Evolutionary conservation across 1,140 invertebrate genomes (phyloP).

Genomic region (Drosophila murphyi): DNA sequence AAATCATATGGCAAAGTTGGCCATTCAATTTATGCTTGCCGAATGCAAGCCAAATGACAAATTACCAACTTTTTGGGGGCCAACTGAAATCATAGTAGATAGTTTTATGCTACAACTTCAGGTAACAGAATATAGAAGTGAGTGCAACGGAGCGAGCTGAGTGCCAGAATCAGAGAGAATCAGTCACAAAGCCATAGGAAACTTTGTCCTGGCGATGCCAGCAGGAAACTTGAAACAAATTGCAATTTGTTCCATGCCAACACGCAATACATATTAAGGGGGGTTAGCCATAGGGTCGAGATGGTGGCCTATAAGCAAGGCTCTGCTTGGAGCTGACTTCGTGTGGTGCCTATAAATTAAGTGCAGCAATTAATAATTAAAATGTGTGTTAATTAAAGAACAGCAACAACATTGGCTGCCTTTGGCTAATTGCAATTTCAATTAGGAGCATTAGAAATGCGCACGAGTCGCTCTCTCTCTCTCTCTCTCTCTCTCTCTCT

Average conservation of each 20-base stretch:
- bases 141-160: not conserved
- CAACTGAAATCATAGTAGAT: conserved; percentile 68
- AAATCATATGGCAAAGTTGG: conserved; percentile 67
- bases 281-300: conserved; percentile 1
- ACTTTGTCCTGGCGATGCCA: conserved; percentile 58
- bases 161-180: not conserved
- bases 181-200: conserved; percentile 55
- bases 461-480: not conserved
- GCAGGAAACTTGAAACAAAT: conserved; percentile 77
- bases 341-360: conserved; percentile 70
- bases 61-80: conserved; percentile 70
- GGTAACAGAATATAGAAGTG: conserved; percentile 1
- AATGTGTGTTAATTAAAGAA: conserved; percentile 76
- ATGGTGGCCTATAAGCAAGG: not conserved
- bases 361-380: conserved; percentile 79
- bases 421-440: conserved; percentile 70
- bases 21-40: conserved; percentile 68
- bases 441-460: conserved; percentile 60
- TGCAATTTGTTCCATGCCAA: conserved; percentile 70
- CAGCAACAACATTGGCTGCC: conserved; percentile 21
- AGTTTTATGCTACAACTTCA: conserved; percentile 49
- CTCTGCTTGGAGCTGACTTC: not conserved
- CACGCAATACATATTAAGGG: conserved; percentile 39
- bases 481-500: not conserved
- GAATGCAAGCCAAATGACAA: conserved; percentile 61